Conservation (phyloP, 2,888 invertebrate species). For the Pyrrhosoma nymphula region DNA sequence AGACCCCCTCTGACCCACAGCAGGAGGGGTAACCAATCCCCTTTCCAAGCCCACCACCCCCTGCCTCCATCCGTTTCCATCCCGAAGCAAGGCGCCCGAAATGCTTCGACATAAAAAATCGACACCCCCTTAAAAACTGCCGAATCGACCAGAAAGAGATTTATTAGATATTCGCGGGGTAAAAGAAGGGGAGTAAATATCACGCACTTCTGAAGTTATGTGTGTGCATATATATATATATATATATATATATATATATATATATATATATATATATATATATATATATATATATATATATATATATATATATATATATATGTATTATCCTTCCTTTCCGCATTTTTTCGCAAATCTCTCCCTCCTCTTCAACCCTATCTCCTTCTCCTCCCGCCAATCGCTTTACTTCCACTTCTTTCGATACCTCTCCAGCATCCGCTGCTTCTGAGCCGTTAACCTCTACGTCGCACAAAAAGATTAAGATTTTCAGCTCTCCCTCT, state of each 20-base stretch:
- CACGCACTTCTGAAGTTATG: not conserved
- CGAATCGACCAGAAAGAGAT: slow-evolving; percentile 1
- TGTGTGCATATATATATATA: not conserved
- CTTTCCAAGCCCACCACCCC: not conserved
- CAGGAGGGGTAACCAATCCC: not conserved
- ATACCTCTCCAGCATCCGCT: not conserved
- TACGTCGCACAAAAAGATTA: not conserved
- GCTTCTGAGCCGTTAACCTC: not conserved
- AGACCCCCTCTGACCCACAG: not conserved
- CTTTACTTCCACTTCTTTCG: slow-evolving; percentile 3
- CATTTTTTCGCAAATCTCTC: not conserved
- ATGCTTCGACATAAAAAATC: slow-evolving; percentile 1
- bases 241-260: not conserved
- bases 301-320: not conserved
- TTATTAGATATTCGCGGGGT: not conserved
- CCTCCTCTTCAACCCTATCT: not conserved
- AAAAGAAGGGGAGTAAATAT: not conserved
- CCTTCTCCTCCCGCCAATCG: not conserved
- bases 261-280: too few relatives aligned
- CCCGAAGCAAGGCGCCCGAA: not conserved
- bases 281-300: not conserved
- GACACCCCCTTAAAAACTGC: slow-evolving; percentile 6
- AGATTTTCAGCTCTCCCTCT: not conserved
- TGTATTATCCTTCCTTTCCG: not conserved
- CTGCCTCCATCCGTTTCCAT: not conserved